These are phyloP conservation scores for Leptogaster cylindrica DNA, from an alignment of 2,888 invertebrate genomes.

Conservation along the genomic window DNA sequence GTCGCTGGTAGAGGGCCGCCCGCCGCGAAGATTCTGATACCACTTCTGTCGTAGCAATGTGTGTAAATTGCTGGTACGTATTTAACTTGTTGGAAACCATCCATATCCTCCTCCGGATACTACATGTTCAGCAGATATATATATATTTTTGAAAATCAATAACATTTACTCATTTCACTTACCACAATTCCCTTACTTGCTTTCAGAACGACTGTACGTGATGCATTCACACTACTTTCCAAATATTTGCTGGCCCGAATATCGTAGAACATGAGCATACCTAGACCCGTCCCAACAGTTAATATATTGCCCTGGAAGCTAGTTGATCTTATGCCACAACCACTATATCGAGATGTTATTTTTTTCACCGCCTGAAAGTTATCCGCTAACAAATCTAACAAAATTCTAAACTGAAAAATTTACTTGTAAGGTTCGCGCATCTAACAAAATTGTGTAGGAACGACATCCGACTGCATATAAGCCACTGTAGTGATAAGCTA, in stretches of 20 bases:
- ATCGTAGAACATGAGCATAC: constrained; percentile 93
- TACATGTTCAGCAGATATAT: constrained; percentile 58
- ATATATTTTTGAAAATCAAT: neutral
- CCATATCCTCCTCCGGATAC: constrained; percentile 87
- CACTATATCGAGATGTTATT: constrained; percentile 84
- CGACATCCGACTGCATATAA: constrained; percentile 94
- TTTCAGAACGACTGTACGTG: constrained; percentile 84
- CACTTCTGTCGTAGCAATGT: constrained; percentile 92
- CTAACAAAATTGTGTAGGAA: constrained; percentile 87
- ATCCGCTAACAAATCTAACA: neutral
- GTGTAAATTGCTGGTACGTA: constrained; percentile 95
- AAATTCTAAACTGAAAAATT: constrained; percentile 41
- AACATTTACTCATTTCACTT: constrained; percentile 52
- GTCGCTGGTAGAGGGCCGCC: constrained; percentile 94
- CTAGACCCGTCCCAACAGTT: constrained; percentile 92
- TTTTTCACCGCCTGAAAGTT: constrained; percentile 76
- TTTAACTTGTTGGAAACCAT: constrained; percentile 83
- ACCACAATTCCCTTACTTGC: constrained; percentile 90
- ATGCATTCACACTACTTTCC: constrained; percentile 88
- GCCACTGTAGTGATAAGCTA: constrained; percentile 84
- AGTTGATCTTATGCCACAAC: constrained; percentile 90
- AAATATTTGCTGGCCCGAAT: constrained; percentile 88
- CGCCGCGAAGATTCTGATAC: constrained; percentile 90
- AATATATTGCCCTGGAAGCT: constrained; percentile 89
- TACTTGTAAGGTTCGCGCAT: constrained; percentile 83